These are phyloP conservation scores for Bellardia bayeri DNA, from an alignment of 2,888 invertebrate species.

Conservation along the genomic window DNA sequence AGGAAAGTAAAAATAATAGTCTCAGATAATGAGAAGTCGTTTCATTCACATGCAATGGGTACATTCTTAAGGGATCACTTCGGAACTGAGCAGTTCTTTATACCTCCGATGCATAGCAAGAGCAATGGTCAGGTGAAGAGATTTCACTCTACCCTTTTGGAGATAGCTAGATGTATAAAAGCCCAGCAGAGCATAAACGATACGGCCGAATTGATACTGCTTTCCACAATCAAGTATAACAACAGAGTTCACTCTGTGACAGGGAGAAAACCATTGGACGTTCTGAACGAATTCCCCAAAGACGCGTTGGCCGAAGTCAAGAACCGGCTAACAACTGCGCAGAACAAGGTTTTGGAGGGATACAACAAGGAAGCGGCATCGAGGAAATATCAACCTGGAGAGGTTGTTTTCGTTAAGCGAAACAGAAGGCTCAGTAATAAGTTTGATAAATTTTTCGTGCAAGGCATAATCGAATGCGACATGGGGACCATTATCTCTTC, in stretches of 20 bases:
- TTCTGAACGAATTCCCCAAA: slow-evolving; percentile 19
- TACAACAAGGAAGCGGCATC: slow-evolving; percentile 16
- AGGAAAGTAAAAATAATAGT: slow-evolving; percentile 49
- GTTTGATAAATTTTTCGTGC: slow-evolving; percentile 22
- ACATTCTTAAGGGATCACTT: slow-evolving; percentile 46
- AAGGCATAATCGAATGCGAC: slow-evolving; percentile 25
- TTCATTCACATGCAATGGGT: slow-evolving; percentile 40
- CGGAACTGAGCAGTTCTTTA: slow-evolving; percentile 44
- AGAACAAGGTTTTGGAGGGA: slow-evolving; percentile 20
- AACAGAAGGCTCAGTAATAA: slow-evolving; percentile 39
- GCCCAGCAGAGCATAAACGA: slow-evolving; percentile 54
- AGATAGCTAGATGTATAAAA: slow-evolving; percentile 64
- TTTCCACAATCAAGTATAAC: slow-evolving; percentile 60
- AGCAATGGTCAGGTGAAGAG: slow-evolving; percentile 66
- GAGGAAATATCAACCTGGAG: slow-evolving; percentile 29
- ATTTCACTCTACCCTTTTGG: slow-evolving; percentile 61
- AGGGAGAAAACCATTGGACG: slow-evolving; percentile 18
- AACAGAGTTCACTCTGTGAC: slow-evolving; percentile 60
- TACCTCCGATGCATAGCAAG: slow-evolving; percentile 63
- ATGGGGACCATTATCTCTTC: slow-evolving; percentile 18
- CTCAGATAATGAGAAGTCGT: slow-evolving; percentile 63
- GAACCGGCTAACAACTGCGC: neutral
- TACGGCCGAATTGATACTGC: slow-evolving; percentile 48
- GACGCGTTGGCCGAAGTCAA: neutral
- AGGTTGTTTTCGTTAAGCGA: slow-evolving; percentile 49